phyloP scores from a whole-genome alignment of 2,888 invertebrate genomes.

The Neelides folsomi region DNA sequence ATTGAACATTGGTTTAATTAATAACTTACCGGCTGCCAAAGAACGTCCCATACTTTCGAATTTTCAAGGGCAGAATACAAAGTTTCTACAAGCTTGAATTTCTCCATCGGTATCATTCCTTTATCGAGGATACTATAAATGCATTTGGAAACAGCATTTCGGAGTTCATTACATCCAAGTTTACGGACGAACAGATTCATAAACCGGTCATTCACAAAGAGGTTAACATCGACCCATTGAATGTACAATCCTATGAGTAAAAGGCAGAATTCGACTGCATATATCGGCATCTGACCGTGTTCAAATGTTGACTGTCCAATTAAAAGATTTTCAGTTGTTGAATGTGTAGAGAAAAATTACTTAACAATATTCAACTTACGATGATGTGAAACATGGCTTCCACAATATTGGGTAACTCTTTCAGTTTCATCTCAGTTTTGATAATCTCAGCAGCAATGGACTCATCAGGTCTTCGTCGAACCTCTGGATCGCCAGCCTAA shows the following conservation, averaged over 20 bases:
- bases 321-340: too few relatives aligned
- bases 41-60: conserved; percentile 22
- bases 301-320: not conserved
- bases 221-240: conserved; percentile 47
- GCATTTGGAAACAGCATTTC: conserved; percentile 44
- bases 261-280: conserved; percentile 40
- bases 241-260: too few relatives aligned
- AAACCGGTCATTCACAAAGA: conserved; percentile 46
- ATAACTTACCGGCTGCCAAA: conserved; percentile 12
- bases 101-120: conserved; percentile 46
- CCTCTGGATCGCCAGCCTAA: conserved; percentile 38
- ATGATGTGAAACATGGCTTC: conserved; percentile 45
- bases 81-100: conserved; percentile 40
- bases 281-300: conserved; percentile 4
- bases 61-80: conserved; percentile 21
- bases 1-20: not conserved
- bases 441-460: conserved; percentile 42
- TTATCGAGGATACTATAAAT: conserved; percentile 44
- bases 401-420: conserved; percentile 42
- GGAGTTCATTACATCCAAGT: conserved; percentile 35
- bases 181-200: conserved; percentile 41
- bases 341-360: too few relatives aligned
- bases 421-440: conserved; percentile 45
- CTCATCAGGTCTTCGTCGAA: conserved; percentile 39
- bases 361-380: conserved; percentile 36